Evolutionary conservation across 2,113 vertebrate species (phyloP), one percentile per base, ranked within the genome.

Genomic region (Elaphurus davidianus): DNA sequence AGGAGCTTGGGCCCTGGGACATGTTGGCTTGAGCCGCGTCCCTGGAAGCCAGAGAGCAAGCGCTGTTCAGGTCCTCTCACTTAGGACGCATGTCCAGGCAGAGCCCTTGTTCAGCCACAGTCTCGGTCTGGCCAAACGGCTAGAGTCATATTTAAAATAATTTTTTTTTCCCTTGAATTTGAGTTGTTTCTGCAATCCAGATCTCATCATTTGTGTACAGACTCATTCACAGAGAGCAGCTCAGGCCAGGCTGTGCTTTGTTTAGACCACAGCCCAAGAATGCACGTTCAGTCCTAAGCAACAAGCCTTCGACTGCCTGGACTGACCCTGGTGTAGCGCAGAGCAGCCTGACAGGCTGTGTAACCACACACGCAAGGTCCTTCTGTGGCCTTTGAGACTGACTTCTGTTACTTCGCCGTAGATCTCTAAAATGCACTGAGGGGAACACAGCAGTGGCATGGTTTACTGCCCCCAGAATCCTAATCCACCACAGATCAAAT

Each of bases 91-190:
- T 27, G 1, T 9, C 33, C 36, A 14, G 14, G 4, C 36, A 36
- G 67, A 85, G 27, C 78, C 45, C 9, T 33, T 86, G 30, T 55
- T 81, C 21, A 23, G 28, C 30, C 43, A 54, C 16, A 33, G 50
- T 87, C 27, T 78, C 25, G 36, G 25, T 92, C 74, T 95, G 55
- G 55, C 40, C 71, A 30, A 96, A 76, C 3, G 52, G 55, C 25
- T 43, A 43, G 83, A 40, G 50, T 52, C 57, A 7, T 43, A 55
- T 23, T 93, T 96, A 54, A 95, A 82, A n/a, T 83, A 27, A 14
- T 15, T 40, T 57, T 54, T 79, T 79, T 54, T 52, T 2, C 0
- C 50, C 33, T 83, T 54, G 33, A 94, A 21, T 25, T 14, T 84
- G 33, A 59, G 23, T 60, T 60, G 33, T 86, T 92, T 95, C 30